phyloP scores from a whole-genome alignment of 2,888 invertebrate species.

The Stenodera caucasica region DNA sequence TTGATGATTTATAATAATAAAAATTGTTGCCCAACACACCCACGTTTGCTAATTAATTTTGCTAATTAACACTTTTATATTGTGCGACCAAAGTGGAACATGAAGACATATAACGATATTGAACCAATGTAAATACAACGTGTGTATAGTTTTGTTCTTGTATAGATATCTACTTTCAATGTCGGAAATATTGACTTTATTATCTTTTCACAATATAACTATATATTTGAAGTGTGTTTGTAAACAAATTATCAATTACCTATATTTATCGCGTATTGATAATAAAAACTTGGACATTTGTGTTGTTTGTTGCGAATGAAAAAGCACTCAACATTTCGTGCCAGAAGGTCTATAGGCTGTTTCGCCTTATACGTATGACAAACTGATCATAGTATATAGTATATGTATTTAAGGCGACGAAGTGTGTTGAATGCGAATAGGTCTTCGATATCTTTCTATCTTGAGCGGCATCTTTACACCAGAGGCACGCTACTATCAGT shows the following conservation, averaged over 20 bases:
- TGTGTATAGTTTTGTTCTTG: not conserved
- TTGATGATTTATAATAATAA: slow-evolving; percentile 11
- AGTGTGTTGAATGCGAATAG: slow-evolving; percentile 39
- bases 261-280: not conserved
- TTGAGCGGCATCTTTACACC: slow-evolving; percentile 9
- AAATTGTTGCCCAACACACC: slow-evolving; percentile 16
- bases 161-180: no score
- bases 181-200: not conserved
- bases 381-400: slow-evolving; percentile 45
- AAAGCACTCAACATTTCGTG: slow-evolving; percentile 44
- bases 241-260: slow-evolving; percentile 3
- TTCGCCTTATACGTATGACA: slow-evolving; percentile 47
- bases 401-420: slow-evolving; percentile 40
- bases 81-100: slow-evolving; percentile 14
- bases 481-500: slow-evolving; percentile 6
- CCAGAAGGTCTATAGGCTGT: slow-evolving; percentile 42
- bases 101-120: slow-evolving; percentile 19
- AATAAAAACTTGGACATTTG: not conserved
- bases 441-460: slow-evolving; percentile 20
- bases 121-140: not conserved
- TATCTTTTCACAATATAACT: no score
- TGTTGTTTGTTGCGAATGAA: slow-evolving; percentile 19
- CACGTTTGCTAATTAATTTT: slow-evolving; percentile 28
- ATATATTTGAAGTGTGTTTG: not conserved
- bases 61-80: slow-evolving; percentile 28